phyloP scores from a whole-genome alignment of 1,140 invertebrate species.

The Calosoma granatense region DNA sequence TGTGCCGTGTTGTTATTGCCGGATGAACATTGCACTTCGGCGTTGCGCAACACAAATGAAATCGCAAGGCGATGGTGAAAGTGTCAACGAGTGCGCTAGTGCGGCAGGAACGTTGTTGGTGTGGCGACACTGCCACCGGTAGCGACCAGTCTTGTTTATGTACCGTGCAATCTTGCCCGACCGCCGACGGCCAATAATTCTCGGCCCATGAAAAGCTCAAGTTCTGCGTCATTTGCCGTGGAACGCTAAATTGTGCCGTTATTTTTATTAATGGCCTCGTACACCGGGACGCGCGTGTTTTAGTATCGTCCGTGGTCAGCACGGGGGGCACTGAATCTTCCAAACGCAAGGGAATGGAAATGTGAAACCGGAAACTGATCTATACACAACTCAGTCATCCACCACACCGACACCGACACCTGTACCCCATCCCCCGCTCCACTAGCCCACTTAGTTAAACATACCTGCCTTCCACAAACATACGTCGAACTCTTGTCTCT shows the following conservation, averaged over 20 bases:
- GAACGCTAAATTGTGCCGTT: neutral
- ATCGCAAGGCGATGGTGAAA: neutral
- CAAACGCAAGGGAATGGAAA: neutral
- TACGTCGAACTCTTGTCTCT: too few relatives aligned
- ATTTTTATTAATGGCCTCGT: neutral
- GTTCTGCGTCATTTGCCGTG: neutral
- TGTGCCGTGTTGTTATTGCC: neutral
- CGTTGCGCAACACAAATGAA: neutral
- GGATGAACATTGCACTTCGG: neutral
- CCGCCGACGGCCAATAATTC: neutral
- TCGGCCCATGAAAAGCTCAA: neutral
- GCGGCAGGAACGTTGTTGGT: neutral
- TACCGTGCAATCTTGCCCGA: neutral
- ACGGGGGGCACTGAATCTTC: neutral
- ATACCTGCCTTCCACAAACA: too few relatives aligned
- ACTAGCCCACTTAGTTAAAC: too few relatives aligned
- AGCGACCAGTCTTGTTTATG: neutral
- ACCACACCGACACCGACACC: too few relatives aligned
- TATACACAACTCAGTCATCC: too few relatives aligned
- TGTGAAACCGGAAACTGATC: neutral
- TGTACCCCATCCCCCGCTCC: too few relatives aligned
- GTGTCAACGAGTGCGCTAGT: neutral
- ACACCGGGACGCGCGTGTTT: neutral
- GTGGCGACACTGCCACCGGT: neutral
- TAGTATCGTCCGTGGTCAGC: neutral